A percentile compares a stretch with the other conserved stretches of the same genome.
Conservation (phyloP, 2,113 vertebrate species). For the Coptodon rendalli region DNA sequence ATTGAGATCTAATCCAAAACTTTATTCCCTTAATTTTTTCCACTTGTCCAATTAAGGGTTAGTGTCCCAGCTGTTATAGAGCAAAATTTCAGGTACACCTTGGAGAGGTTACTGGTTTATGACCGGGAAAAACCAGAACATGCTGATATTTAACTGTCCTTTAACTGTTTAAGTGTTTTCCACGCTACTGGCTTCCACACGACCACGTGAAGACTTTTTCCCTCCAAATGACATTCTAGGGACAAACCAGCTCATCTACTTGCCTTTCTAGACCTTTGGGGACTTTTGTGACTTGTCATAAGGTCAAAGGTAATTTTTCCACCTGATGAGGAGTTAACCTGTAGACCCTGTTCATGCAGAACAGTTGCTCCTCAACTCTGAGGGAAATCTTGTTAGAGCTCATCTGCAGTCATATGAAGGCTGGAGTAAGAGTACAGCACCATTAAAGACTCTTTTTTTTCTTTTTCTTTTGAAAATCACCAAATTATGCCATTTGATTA, state of each 20-base stretch:
- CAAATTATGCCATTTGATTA: background rate
- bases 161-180: background rate
- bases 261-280: background rate
- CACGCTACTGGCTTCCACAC: background rate
- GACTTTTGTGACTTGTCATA: background rate
- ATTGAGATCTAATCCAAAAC: background rate
- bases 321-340: background rate
- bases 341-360: background rate
- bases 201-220: background rate
- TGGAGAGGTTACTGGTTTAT: background rate
- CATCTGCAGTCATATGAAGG: background rate
- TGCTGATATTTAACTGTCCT: background rate
- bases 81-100: background rate
- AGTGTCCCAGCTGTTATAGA: background rate
- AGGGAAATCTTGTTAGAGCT: background rate
- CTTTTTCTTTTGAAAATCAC: background rate
- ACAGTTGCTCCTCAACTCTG: background rate
- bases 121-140: accelerated
- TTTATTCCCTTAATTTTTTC: background rate
- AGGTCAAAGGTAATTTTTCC: background rate
- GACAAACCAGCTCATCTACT: background rate
- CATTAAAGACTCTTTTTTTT: background rate
- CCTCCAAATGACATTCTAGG: background rate
- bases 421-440: background rate
- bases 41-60: accelerated